Base-by-base conservation (phyloP, 2,113 vertebrate species). In the Bos indicus region DNA sequence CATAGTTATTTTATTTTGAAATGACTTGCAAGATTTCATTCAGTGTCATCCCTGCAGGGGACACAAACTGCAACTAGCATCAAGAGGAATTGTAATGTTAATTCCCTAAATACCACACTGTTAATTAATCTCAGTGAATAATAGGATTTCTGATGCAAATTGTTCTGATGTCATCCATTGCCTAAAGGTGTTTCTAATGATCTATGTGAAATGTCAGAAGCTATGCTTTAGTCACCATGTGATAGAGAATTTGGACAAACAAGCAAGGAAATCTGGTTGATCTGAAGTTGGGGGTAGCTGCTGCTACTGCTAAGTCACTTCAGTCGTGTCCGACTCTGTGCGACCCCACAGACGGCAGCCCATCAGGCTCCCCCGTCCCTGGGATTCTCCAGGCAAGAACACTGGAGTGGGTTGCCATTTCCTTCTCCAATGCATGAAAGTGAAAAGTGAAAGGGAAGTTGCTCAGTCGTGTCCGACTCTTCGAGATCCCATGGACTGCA, bases 41-140 rank as follows among this genome's bases (percentile, higher is more conserved):
- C 89, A 88, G 78, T 91, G 46, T 94, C 90, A 95, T 28, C 81
- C 91, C 95, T 97, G 26, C 62, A 95, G 95, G 92, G 82, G n/a
- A 96, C 89, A 95, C 60, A 96, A 94, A 89, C 43, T 46, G 28
- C 83, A 97, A 62, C 86, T 51, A 88, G n/a, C 43, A 77, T 77
- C 71, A 71, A 91, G 30, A 90, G 10, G 16, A 96, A 43, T 6
- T 87, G 16, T 56, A 28, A 62, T 88, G 52, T 14, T 77, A 93
- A 90, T 91, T 95, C 95, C 54, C 94, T 90, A 62, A 97, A 91
- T 62, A 74, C 10, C 59, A 82, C 26, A 81, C 59, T 94, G 48
- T 97, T 96, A 97, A 97, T 97, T 97, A 97, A 97, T 96, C 91
- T 88, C 95, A 88, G 62, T 87, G 93, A 97, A 96, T 89, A 96